Evolutionary conservation across 2,888 invertebrate species (phyloP).

Genomic region (Synanthedon myopaeformis): DNA sequence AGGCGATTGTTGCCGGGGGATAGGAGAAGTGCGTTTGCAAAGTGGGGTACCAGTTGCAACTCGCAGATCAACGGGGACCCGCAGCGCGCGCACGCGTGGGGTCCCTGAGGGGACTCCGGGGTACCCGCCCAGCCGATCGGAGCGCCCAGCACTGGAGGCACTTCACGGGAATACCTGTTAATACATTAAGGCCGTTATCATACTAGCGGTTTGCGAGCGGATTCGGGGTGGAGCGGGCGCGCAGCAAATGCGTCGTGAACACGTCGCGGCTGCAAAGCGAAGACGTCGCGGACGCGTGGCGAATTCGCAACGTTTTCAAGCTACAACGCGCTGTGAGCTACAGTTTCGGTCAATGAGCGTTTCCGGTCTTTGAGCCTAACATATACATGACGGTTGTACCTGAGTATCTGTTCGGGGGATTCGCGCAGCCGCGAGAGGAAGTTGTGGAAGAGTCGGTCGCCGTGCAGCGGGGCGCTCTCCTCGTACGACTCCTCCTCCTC

Average conservation of each 20-base stretch:
- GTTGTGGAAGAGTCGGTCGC: slow-evolving; percentile 84
- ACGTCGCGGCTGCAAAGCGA: too few relatives aligned
- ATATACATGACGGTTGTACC: slow-evolving; percentile 68
- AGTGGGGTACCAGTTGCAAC: slow-evolving; percentile 84
- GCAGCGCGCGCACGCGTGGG: slow-evolving; percentile 75
- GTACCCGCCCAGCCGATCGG: slow-evolving; percentile 63
- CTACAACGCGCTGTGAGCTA: too few relatives aligned
- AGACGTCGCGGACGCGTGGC: too few relatives aligned
- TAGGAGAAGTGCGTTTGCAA: slow-evolving; percentile 78
- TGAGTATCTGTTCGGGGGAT: slow-evolving; percentile 85
- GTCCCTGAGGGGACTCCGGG: slow-evolving; percentile 35
- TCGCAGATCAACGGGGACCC: slow-evolving; percentile 81
- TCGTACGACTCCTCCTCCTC: slow-evolving; percentile 79
- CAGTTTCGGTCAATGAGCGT: too few relatives aligned
- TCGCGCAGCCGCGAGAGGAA: slow-evolving; percentile 79
- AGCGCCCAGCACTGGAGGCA: slow-evolving; percentile 77
- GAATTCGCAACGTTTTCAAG: too few relatives aligned
- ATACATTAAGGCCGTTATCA: too few relatives aligned
- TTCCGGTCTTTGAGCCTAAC: too few relatives aligned
- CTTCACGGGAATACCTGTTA: slow-evolving; percentile 80
- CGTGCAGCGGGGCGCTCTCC: slow-evolving; percentile 81
- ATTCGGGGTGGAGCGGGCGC: too few relatives aligned
- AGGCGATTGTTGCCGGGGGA: slow-evolving; percentile 59
- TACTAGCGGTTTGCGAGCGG: too few relatives aligned
- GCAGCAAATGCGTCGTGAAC: too few relatives aligned